These are phyloP conservation scores for Ochropleura leucogaster DNA, from an alignment of 2,888 invertebrate genomes.

Conservation along the genomic window DNA sequence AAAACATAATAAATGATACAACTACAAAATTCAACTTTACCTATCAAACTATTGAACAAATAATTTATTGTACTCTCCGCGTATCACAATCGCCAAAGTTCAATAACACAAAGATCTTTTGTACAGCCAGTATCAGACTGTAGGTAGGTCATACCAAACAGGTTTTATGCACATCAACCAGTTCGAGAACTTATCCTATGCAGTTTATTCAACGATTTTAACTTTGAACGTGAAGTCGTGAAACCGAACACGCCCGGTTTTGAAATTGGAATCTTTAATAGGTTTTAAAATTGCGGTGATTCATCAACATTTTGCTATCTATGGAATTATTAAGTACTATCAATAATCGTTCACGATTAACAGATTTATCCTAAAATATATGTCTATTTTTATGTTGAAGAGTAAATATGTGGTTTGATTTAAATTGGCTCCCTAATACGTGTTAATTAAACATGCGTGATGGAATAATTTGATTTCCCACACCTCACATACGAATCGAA, in stretches of 20 bases:
- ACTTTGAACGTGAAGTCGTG: conserved; percentile 42
- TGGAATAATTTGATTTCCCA: conserved; percentile 1
- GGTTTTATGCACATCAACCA: conserved; percentile 48
- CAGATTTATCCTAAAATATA: neutral
- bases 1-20: conserved; percentile 1
- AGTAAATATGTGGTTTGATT: conserved; percentile 4
- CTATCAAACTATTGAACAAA: conserved; percentile 26
- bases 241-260: conserved; percentile 26
- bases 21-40: neutral
- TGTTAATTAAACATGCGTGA: conserved; percentile 15
- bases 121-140: conserved; percentile 42
- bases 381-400: conserved; percentile 3
- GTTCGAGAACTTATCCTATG: conserved; percentile 27
- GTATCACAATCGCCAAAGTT: conserved; percentile 54
- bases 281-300: conserved; percentile 20
- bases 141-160: conserved; percentile 58
- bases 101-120: conserved; percentile 60
- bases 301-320: conserved; percentile 16
- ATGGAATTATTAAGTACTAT: conserved; percentile 12
- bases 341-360: neutral
- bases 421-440: conserved; percentile 9
- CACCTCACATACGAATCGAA: neutral
- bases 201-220: conserved; percentile 29
- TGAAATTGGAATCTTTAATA: conserved; percentile 25
- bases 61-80: conserved; percentile 12